phyloP scores from a whole-genome alignment of 2,888 invertebrate species.

The Andrena praecox region DNA sequence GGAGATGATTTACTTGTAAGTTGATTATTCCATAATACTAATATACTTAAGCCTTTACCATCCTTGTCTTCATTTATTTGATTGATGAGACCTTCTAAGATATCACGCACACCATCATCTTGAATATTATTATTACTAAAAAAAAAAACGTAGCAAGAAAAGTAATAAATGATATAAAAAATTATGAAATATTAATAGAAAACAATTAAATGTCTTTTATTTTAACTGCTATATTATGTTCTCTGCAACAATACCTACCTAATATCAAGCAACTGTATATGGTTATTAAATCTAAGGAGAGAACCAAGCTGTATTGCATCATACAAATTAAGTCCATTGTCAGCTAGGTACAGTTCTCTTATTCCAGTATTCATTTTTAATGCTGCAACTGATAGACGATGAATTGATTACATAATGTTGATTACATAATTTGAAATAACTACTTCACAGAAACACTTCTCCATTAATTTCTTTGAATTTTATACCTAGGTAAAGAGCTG shows the following conservation, averaged over 20 bases:
- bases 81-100: conserved; percentile 91
- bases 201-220: not conserved
- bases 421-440: conserved; percentile 6
- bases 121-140: conserved; percentile 86
- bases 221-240: not conserved
- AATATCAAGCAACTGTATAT: conserved; percentile 92
- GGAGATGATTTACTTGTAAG: conserved; percentile 91
- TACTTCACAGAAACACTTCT: not conserved
- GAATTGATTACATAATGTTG: not conserved
- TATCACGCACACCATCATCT: conserved; percentile 90
- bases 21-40: conserved; percentile 95
- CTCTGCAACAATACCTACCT: conserved; percentile 86
- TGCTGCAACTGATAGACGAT: conserved; percentile 88
- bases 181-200: conserved; percentile 6
- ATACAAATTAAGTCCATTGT: conserved; percentile 90
- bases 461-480: not conserved
- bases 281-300: conserved; percentile 90
- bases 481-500: not conserved
- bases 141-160: conserved; percentile 49
- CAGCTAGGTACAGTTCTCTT: conserved; percentile 93
- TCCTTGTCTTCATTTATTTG: conserved; percentile 86
- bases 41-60: conserved; percentile 89
- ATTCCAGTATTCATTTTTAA: conserved; percentile 91
- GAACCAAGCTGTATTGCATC: conserved; percentile 93
- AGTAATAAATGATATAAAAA: conserved; percentile 13